phyloP scores from a whole-genome alignment of 1,140 invertebrate species.

The Homarus americanus region DNA sequence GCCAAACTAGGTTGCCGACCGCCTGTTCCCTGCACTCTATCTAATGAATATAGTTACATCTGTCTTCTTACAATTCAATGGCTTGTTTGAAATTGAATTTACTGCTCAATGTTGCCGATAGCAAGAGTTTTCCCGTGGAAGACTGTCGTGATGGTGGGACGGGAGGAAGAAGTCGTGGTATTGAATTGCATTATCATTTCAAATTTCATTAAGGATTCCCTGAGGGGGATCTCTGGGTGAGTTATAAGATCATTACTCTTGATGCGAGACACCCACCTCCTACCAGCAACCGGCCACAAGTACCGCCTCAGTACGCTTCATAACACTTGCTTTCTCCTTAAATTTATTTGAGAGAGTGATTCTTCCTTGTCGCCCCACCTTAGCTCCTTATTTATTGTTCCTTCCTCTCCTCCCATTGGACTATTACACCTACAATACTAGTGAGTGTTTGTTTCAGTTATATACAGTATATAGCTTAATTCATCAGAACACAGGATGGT shows the following conservation, averaged over 20 bases:
- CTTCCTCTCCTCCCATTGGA: background rate
- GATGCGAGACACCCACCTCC: conserved; percentile 9
- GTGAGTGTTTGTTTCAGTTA: too few relatives aligned
- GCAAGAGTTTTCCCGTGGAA: background rate
- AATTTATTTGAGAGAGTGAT: background rate
- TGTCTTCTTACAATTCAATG: conserved; percentile 46
- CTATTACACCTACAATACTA: too few relatives aligned
- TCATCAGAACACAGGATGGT: too few relatives aligned
- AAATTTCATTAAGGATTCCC: conserved; percentile 59
- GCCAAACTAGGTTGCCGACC: conserved; percentile 47
- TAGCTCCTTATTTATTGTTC: background rate
- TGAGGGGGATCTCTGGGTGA: background rate
- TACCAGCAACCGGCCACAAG: background rate
- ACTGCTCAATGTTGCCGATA: conserved; percentile 15
- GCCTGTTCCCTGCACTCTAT: conserved; percentile 45
- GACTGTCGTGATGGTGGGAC: background rate
- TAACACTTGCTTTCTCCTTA: background rate
- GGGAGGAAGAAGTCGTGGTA: conserved; percentile 17
- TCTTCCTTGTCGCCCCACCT: background rate
- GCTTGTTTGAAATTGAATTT: conserved; percentile 47
- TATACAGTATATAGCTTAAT: too few relatives aligned
- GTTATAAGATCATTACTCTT: conserved; percentile 25
- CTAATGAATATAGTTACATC: conserved; percentile 57
- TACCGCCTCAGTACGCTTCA: background rate
- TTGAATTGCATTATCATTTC: conserved; percentile 63